These are phyloP conservation scores for Diogma glabrata DNA, from an alignment of 2,888 invertebrate species.

Conservation along the genomic window DNA sequence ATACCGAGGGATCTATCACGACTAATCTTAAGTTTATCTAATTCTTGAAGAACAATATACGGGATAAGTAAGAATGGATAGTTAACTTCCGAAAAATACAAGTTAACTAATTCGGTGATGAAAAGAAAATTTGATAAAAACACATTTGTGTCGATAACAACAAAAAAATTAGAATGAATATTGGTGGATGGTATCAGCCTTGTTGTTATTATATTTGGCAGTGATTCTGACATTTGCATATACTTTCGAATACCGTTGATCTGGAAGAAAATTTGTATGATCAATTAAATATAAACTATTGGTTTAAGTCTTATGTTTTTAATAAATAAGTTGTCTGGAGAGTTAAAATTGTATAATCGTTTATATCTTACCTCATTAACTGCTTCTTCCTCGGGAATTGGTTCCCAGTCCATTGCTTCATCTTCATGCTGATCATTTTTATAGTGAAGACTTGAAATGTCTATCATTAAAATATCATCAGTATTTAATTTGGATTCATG, in stretches of 20 bases:
- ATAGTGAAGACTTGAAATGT: too few species aligned
- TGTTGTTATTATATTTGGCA: too few species aligned
- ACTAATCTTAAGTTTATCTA: slow-evolving; percentile 38
- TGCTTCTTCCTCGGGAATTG: slow-evolving; percentile 19
- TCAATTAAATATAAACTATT: too few species aligned
- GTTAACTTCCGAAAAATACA: not conserved
- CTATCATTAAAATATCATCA: too few species aligned
- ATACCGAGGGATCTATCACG: slow-evolving; percentile 20
- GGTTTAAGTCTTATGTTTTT: too few species aligned
- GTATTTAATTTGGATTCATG: too few species aligned
- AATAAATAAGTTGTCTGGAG: too few species aligned
- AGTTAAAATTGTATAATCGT: too few species aligned
- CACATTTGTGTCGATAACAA: slow-evolving; percentile 42
- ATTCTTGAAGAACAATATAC: slow-evolving; percentile 41
- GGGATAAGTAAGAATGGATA: slow-evolving; percentile 33
- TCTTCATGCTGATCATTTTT: slow-evolving; percentile 14
- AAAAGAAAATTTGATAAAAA: slow-evolving; percentile 32
- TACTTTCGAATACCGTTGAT: too few species aligned
- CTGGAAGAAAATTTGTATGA: too few species aligned
- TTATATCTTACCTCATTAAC: slow-evolving; percentile 13
- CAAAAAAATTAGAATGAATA: slow-evolving; percentile 30
- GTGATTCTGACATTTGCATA: too few species aligned
- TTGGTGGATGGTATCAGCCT: too few species aligned
- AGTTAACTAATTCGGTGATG: not conserved
- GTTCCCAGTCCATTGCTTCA: slow-evolving; percentile 24